Percentiles rank a stretch among this genome's conserved stretches.
Evolutionary conservation across 2,113 vertebrate genomes (phyloP).

Genomic region (Ptyas mucosa): DNA sequence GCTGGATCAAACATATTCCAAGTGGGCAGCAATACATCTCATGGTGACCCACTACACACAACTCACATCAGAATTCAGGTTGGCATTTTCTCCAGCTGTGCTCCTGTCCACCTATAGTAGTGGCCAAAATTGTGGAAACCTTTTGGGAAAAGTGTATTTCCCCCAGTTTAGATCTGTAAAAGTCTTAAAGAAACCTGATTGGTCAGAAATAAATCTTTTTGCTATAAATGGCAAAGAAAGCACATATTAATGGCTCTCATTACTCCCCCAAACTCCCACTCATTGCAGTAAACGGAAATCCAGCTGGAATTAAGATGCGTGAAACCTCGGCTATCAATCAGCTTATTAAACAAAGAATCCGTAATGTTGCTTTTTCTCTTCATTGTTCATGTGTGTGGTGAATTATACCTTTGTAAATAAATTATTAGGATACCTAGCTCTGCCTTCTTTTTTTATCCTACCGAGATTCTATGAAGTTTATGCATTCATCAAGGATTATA

Average conservation of each 20-base stretch:
- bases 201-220: neutral
- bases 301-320: slow-evolving; percentile 30
- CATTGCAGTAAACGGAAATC: slow-evolving; percentile 40
- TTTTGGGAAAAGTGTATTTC: too few species aligned
- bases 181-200: neutral
- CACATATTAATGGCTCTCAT: neutral
- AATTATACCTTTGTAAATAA: slow-evolving; percentile 44
- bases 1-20: neutral
- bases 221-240: neutral
- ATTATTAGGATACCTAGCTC: slow-evolving; percentile 38
- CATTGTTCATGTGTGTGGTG: slow-evolving; percentile 33
- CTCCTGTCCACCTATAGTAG: neutral
- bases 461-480: neutral
- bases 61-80: neutral
- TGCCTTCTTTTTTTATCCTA: neutral
- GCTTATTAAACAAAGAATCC: slow-evolving; percentile 41
- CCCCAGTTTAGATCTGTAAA: neutral
- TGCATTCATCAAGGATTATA: slow-evolving; percentile 33
- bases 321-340: neutral
- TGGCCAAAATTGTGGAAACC: too few species aligned
- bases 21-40: neutral
- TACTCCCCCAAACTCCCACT: slow-evolving; percentile 47
- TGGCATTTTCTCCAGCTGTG: neutral
- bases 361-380: slow-evolving; percentile 23
- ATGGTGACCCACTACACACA: neutral